These are phyloP conservation scores for Mesorhabditis sp. DNA, from an alignment of 2,888 invertebrate species.

Conservation along the genomic window DNA sequence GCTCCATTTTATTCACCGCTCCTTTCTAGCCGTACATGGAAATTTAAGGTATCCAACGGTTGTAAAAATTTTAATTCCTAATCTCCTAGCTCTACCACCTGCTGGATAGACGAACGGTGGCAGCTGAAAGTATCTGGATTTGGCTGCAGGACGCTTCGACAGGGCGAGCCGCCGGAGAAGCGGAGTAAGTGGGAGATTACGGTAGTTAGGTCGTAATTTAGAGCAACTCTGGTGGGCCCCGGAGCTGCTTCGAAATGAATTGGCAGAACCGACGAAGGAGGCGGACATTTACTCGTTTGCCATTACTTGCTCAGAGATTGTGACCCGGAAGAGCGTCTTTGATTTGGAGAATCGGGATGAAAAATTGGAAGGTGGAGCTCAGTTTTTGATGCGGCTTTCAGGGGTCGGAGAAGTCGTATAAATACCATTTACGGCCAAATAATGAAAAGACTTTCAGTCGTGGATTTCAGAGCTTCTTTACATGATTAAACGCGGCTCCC, in stretches of 20 bases:
- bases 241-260: conserved; percentile 11
- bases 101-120: conserved; percentile 24
- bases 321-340: conserved; percentile 49
- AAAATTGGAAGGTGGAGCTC: conserved; percentile 28
- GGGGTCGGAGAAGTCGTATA: too few species aligned
- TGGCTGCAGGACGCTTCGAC: conserved; percentile 11
- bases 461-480: conserved; percentile 12
- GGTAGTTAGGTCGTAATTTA: neutral
- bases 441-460: neutral
- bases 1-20: conserved; percentile 14
- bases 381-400: neutral
- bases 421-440: neutral
- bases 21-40: conserved; percentile 14
- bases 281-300: conserved; percentile 54
- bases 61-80: neutral
- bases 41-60: neutral
- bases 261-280: conserved; percentile 24
- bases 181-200: neutral
- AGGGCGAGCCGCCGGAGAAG: conserved; percentile 5
- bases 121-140: conserved; percentile 15
- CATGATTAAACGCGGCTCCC: conserved; percentile 12
- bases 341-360: conserved; percentile 40
- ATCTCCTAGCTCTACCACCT: conserved; percentile 13
- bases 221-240: conserved; percentile 13
- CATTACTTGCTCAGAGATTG: conserved; percentile 49